Conservation (phyloP, 2,113 vertebrate species). For the Myxocyprinus asiaticus region DNA sequence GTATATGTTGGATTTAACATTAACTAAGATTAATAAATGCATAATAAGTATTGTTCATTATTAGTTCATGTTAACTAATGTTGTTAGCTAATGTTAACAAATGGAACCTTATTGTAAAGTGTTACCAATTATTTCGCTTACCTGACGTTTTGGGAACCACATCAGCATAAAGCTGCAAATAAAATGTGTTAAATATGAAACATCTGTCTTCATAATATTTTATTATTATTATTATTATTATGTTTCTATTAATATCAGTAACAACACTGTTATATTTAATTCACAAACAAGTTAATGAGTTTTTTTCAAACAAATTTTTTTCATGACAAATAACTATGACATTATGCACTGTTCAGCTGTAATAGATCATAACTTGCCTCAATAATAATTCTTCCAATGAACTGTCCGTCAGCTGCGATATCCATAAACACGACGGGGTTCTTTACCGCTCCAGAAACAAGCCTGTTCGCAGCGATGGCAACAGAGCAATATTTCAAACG, state of each 20-base stretch:
- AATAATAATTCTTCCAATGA: slow-evolving; percentile 83
- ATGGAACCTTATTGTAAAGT: too few relatives aligned
- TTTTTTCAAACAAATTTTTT: too few relatives aligned
- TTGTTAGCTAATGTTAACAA: too few relatives aligned
- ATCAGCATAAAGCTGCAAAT: slow-evolving; percentile 84
- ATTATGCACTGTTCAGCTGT: neutral
- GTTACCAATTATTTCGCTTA: slow-evolving; percentile 49
- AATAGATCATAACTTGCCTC: slow-evolving; percentile 75
- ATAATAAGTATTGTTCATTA: too few relatives aligned
- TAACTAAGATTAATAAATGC: too few relatives aligned
- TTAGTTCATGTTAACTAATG: too few relatives aligned
- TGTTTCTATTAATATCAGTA: too few relatives aligned
- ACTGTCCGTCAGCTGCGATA: slow-evolving; percentile 81
- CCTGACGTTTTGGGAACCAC: slow-evolving; percentile 92
- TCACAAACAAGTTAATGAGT: too few relatives aligned
- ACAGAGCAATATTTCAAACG: slow-evolving; percentile 65
- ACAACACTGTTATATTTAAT: too few relatives aligned
- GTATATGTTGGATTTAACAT: too few relatives aligned
- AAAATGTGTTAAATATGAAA: slow-evolving; percentile 13
- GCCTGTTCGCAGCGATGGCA: slow-evolving; percentile 60
- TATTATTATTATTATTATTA: neutral
- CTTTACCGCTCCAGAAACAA: slow-evolving; percentile 58
- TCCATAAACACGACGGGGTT: slow-evolving; percentile 88
- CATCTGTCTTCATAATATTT: neutral
- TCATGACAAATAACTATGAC: neutral